A percentile compares a stretch with the other conserved stretches of the same genome.
Evolutionary conservation across 2,888 invertebrate species (phyloP).

Genomic region (Melieria crassipennis): DNA sequence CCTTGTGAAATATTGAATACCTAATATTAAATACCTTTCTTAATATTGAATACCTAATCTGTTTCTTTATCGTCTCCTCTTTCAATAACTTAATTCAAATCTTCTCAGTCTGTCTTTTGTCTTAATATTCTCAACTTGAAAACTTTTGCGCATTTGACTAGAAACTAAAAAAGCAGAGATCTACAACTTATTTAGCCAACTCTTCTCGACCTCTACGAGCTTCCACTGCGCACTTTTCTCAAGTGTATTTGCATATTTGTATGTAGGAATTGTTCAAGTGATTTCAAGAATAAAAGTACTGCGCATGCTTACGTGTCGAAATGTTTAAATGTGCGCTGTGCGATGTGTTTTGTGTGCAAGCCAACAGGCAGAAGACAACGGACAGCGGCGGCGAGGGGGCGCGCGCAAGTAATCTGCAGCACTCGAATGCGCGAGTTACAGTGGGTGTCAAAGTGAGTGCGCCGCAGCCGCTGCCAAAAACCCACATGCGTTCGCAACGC

Average conservation of each 20-base stretch:
- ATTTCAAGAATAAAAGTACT: constrained; percentile 21
- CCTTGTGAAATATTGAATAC: no score
- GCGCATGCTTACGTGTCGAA: constrained; percentile 46
- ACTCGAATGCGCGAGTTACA: constrained; percentile 37
- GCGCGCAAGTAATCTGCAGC: constrained; percentile 9
- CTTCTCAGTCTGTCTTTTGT: no score
- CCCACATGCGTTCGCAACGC: constrained; percentile 26
- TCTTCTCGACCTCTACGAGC: no score
- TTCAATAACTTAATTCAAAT: no score
- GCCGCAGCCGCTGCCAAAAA: constrained; percentile 24
- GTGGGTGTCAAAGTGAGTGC: constrained; percentile 38
- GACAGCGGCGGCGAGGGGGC: constrained; percentile 19
- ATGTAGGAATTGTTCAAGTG: constrained; percentile 20
- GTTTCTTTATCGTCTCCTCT: no score
- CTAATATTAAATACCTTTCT: no score
- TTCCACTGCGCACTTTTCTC: background rate
- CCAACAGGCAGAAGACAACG: constrained; percentile 11
- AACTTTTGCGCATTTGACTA: no score
- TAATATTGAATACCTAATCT: no score
- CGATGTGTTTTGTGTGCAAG: background rate
- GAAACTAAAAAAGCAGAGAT: no score
- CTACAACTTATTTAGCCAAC: no score
- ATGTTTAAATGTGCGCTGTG: constrained; percentile 48
- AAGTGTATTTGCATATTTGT: constrained; percentile 13
- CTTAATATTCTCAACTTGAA: no score